Evolutionary conservation across 1,140 invertebrate species (phyloP).

Genomic region (Hycleus cichorii): DNA sequence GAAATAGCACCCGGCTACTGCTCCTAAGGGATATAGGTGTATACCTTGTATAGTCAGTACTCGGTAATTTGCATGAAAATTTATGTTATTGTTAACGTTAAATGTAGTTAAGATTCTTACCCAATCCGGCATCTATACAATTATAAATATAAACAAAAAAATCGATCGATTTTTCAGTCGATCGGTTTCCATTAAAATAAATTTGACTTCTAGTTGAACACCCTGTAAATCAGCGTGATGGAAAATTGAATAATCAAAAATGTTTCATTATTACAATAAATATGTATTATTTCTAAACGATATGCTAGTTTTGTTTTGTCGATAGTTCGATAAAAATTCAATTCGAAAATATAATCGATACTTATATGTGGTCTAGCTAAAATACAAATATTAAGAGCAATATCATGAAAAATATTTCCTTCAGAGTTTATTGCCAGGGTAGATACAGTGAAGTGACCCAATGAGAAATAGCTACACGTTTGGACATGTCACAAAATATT

Average conservation of each 20-base stretch:
- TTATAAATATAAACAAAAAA: background rate
- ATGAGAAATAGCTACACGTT: slow-evolving; percentile 27
- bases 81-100: slow-evolving; percentile 19
- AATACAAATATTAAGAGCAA: slow-evolving; percentile 17
- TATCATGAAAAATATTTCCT: slow-evolving; percentile 10
- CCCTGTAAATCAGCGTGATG: too few relatives aligned
- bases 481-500: slow-evolving; percentile 27
- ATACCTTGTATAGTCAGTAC: slow-evolving; percentile 3
- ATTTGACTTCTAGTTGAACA: too few relatives aligned
- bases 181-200: too few relatives aligned
- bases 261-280: too few relatives aligned
- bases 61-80: slow-evolving; percentile 19
- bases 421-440: slow-evolving; percentile 9
- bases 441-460: slow-evolving; percentile 17
- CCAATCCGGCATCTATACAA: slow-evolving; percentile 1
- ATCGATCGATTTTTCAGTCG: too few relatives aligned
- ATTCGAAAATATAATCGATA: too few relatives aligned
- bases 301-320: too few relatives aligned
- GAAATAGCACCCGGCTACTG: slow-evolving; percentile 9
- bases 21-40: slow-evolving; percentile 9
- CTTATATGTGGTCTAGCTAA: too few relatives aligned
- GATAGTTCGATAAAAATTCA: too few relatives aligned
- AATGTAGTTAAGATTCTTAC: slow-evolving; percentile 14
- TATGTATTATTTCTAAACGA: too few relatives aligned
- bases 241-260: too few relatives aligned